Base-by-base conservation (phyloP, 2,113 vertebrate species). In the Apaloderma vittatum region DNA sequence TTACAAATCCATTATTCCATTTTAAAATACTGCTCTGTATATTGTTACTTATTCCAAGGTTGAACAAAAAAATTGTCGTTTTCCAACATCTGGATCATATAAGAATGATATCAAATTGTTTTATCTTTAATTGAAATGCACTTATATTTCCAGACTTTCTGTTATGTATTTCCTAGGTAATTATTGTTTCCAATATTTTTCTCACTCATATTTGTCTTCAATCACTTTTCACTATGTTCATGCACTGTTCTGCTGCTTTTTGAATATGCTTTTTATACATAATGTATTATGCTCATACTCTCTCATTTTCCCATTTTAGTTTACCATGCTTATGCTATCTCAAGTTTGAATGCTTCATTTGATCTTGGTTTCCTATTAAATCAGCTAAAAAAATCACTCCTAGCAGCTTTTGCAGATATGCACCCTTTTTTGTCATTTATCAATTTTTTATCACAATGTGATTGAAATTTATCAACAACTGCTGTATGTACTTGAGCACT, bases 381-480 rank as follows among this genome's bases (percentile, higher is more conserved):
- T 45, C 26, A 88, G 5, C 6, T 15, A 80, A 57, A 90, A 37
- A 79, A 16, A 3, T 9, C 34, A 75, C 22, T 43, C 30, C n/a
- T 86, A 71, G 61, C 22, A 45, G 29, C n/a, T 92, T 86, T 57
- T 70, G 75, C n/a, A 90, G 52, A 65, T 45, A 71, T 36, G 16
- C 15, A 43, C 13, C 9, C 34, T 91, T 77, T 74, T 61, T 57
- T 90, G 74, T 76, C 37, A 91, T 95, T 93, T 87, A 91, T 93
- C 77, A 82, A 7, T 85, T 96, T 84, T 40, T 81, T 94, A 96
- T 93, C 93, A 32, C 45, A 90, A 66, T 72, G 34, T 93, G 91
- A 97, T 58, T 95, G 70, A 95, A 95, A 96, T 97, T 87, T 93
- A 93, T 78, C 57, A 81, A 79, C 54, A 90, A 48, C n/a, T 67